Percentiles rank a stretch among this genome's conserved stretches.
Evolutionary conservation across 2,888 invertebrate species (phyloP).

Genomic region (Netelia melanura): DNA sequence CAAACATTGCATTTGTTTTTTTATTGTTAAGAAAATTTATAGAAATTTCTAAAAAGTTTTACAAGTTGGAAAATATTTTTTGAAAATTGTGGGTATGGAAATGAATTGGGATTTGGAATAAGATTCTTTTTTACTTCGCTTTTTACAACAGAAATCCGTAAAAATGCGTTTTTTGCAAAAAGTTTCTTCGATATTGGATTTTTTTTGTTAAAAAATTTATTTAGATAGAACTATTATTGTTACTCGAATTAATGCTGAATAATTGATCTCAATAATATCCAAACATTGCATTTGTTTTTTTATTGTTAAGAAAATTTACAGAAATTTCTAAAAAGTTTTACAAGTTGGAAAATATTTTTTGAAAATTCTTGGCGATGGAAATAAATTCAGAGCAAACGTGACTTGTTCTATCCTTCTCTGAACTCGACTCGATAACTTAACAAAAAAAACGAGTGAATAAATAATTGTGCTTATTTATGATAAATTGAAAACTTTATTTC

Average conservation of each 20-base stretch:
- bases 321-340: background rate
- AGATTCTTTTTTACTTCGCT: conserved; percentile 22
- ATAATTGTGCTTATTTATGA: background rate
- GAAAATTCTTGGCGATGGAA: too few species aligned
- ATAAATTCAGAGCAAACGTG: too few species aligned
- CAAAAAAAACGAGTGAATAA: background rate
- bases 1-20: background rate
- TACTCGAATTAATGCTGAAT: background rate
- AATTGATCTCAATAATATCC: background rate
- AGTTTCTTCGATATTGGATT: background rate
- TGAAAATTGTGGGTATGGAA: background rate
- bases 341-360: background rate
- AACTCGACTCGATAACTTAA: too few species aligned
- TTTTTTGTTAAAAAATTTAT: background rate
- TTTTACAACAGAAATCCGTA: conserved; percentile 23
- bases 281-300: background rate
- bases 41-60: background rate
- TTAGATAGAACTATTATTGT: too few species aligned
- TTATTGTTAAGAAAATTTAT: background rate
- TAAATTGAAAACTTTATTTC: background rate
- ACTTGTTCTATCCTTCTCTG: too few species aligned
- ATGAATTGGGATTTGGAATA: background rate
- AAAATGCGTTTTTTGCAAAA: background rate
- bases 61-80: background rate
- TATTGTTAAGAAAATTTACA: background rate